Conservation (phyloP, 2,797 vertebrate genomes). For the Sorex maritimensis region DNA sequence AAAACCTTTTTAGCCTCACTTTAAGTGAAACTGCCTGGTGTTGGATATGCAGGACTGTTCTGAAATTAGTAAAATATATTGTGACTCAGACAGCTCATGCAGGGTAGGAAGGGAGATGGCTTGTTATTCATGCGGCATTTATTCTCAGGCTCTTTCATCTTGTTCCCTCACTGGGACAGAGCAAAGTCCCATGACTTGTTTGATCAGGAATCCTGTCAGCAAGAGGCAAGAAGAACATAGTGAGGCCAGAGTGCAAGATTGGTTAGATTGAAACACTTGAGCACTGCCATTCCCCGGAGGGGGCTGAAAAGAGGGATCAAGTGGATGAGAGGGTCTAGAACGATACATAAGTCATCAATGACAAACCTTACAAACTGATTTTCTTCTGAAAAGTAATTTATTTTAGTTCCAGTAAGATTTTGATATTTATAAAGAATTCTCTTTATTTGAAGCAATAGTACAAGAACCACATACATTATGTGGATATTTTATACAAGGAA, state of each 20-base stretch:
- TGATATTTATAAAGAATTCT: neutral
- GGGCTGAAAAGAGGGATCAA: neutral
- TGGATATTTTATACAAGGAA: neutral
- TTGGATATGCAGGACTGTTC: no score
- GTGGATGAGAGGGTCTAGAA: neutral
- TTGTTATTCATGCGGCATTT: neutral
- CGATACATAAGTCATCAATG: neutral
- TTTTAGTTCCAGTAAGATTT: neutral
- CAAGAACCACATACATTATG: neutral
- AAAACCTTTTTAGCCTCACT: no score
- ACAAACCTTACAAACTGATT: neutral
- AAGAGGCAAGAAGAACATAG: neutral
- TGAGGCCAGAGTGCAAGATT: neutral
- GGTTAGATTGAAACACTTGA: fast-evolving
- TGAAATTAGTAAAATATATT: neutral
- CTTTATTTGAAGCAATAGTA: neutral
- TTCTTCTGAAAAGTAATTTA: neutral
- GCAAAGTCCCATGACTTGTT: neutral
- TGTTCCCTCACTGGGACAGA: neutral
- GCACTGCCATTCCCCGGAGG: neutral
- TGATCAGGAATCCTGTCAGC: neutral
- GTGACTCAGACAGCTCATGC: neutral
- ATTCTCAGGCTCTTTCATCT: neutral
- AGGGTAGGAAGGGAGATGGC: neutral
- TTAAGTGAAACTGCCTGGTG: no score